Percentiles rank a stretch among this genome's conserved stretches.
phyloP scores from a whole-genome alignment of 2,888 invertebrate species.

The Microchrysa polita region DNA sequence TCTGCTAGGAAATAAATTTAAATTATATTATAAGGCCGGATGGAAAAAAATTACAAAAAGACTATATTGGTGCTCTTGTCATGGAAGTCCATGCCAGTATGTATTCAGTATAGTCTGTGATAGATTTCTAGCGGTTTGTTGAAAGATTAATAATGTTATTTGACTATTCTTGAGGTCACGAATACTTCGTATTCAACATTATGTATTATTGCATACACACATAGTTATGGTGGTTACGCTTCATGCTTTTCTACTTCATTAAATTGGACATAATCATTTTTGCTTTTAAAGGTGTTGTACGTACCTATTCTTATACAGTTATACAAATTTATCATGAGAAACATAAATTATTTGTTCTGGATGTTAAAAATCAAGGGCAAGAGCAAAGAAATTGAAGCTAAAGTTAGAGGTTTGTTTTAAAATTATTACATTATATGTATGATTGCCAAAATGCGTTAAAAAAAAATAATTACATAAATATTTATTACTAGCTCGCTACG shows the following conservation, averaged over 20 bases:
- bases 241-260: background rate
- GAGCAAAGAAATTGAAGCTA: too few species aligned
- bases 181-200: background rate
- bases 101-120: too few species aligned
- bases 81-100: too few species aligned
- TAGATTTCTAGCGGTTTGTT: background rate
- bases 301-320: too few species aligned
- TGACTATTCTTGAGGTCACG: background rate
- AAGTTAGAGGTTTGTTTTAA: too few species aligned
- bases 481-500: too few species aligned
- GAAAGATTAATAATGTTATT: background rate
- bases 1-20: background rate
- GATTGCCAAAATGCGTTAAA: too few species aligned
- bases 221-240: constrained; percentile 12
- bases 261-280: background rate
- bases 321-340: background rate
- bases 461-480: too few species aligned
- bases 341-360: background rate
- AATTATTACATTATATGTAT: too few species aligned
- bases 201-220: too few species aligned
- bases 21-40: background rate
- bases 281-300: too few species aligned
- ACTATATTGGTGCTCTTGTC: too few species aligned
- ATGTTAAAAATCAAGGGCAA: constrained; percentile 1
- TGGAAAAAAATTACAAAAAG: background rate